Conservation (phyloP, 2,888 invertebrate genomes). For the Pantelozetes paolii region DNA sequence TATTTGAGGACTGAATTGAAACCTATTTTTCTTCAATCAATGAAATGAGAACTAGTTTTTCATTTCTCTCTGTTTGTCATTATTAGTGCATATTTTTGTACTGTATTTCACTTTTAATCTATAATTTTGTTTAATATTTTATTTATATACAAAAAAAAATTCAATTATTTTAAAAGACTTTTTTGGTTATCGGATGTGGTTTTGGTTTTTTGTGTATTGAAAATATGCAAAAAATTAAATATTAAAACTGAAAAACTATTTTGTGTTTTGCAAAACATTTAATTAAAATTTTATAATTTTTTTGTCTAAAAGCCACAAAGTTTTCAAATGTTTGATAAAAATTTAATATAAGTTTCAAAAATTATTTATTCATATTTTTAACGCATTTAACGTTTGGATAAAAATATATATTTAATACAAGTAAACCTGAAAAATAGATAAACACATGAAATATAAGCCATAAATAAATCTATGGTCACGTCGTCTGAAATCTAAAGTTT, state of each 20-base stretch:
- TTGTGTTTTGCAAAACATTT: too few relatives aligned
- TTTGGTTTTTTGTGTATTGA: neutral
- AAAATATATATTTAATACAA: neutral
- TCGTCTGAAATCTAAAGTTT: neutral
- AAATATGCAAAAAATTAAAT: neutral
- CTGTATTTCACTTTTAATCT: neutral
- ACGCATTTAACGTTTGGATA: too few relatives aligned
- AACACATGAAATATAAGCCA: neutral
- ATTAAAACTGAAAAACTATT: too few relatives aligned
- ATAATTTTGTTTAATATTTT: neutral
- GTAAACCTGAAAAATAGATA: neutral
- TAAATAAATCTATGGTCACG: constrained; percentile 22
- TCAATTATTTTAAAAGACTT: constrained; percentile 10
- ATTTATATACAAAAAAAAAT: too few relatives aligned
- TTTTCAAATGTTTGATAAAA: too few relatives aligned
- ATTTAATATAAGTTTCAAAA: too few relatives aligned
- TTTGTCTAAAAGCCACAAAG: too few relatives aligned
- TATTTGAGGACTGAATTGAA: too few relatives aligned
- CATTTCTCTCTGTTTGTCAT: too few relatives aligned
- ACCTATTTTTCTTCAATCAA: too few relatives aligned
- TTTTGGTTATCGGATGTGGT: neutral
- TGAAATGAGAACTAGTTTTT: neutral
- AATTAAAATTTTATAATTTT: too few relatives aligned
- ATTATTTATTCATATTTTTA: too few relatives aligned
- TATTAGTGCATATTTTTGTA: neutral